Percentiles rank a stretch among this genome's conserved stretches.
These are phyloP conservation scores for Diarsia rubi DNA, from an alignment of 2,888 invertebrate species.

Conservation along the genomic window DNA sequence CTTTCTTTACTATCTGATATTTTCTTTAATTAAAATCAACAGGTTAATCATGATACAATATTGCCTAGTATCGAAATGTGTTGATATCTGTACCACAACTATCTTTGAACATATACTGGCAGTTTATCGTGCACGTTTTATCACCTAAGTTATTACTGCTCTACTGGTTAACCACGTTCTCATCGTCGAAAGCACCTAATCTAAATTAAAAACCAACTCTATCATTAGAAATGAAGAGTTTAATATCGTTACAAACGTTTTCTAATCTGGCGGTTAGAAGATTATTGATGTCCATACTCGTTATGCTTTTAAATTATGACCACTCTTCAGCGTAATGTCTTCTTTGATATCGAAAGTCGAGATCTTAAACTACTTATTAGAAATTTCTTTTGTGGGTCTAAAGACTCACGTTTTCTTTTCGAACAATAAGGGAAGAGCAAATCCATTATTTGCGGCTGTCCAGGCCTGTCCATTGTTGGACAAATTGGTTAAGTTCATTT, in stretches of 20 bases:
- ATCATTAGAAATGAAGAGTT: slow-evolving; percentile 26
- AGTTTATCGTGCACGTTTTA: slow-evolving; percentile 44
- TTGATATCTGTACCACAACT: slow-evolving; percentile 23
- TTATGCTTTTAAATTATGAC: slow-evolving; percentile 37
- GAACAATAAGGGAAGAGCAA: slow-evolving; percentile 6
- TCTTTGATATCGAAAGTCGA: slow-evolving; percentile 35
- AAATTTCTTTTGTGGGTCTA: slow-evolving; percentile 35
- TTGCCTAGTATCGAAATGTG: slow-evolving; percentile 32
- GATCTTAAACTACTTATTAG: slow-evolving; percentile 37
- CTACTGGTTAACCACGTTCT: slow-evolving; percentile 37
- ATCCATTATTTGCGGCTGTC: slow-evolving; percentile 18
- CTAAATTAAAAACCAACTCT: slow-evolving; percentile 40
- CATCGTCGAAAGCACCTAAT: slow-evolving; percentile 26
- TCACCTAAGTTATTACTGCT: slow-evolving; percentile 49
- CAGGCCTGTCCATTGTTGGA: slow-evolving; percentile 19
- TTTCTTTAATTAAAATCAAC: slow-evolving; percentile 53
- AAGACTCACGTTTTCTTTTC: slow-evolving; percentile 18
- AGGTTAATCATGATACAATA: slow-evolving; percentile 43
- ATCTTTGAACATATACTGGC: slow-evolving; percentile 17
- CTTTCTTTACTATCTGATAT: slow-evolving; percentile 51
- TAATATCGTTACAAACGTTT: slow-evolving; percentile 23
- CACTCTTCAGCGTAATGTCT: slow-evolving; percentile 24
- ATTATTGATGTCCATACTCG: slow-evolving; percentile 47
- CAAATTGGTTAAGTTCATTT: slow-evolving; percentile 47
- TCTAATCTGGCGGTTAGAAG: slow-evolving; percentile 31